phyloP scores from a whole-genome alignment of 2,888 invertebrate species.

The Aromia moschata region DNA sequence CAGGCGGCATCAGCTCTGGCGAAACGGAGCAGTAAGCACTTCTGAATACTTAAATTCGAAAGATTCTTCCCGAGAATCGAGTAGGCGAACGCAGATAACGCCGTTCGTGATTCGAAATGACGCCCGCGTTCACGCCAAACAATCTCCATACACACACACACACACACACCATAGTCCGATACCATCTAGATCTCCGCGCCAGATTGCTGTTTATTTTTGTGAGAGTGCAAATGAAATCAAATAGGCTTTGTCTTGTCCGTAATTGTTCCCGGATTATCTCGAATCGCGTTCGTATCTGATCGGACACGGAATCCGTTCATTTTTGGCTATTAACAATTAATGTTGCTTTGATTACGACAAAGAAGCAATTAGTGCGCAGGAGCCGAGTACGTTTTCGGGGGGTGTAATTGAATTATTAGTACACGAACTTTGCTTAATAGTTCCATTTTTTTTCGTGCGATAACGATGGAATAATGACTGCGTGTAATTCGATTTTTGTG shows the following conservation, averaged over 20 bases:
- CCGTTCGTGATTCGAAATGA: constrained; percentile 44
- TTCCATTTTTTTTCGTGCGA: constrained; percentile 19
- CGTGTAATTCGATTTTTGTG: constrained; percentile 14
- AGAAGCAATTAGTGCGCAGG: constrained; percentile 35
- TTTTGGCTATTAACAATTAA: constrained; percentile 42
- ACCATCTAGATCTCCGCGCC: constrained; percentile 42
- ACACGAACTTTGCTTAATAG: constrained; percentile 36
- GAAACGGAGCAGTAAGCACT: neutral
- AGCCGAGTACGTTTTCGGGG: constrained; percentile 31
- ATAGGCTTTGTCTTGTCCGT: constrained; percentile 45
- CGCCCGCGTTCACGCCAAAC: constrained; percentile 47
- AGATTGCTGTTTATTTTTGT: constrained; percentile 44
- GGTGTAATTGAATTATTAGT: constrained; percentile 37
- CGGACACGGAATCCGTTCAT: constrained; percentile 50
- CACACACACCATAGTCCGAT: too few relatives aligned
- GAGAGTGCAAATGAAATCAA: constrained; percentile 50
- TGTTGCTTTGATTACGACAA: constrained; percentile 36
- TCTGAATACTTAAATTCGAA: constrained; percentile 32
- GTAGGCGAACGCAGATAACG: constrained; percentile 38
- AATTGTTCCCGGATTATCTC: constrained; percentile 39
- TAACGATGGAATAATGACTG: constrained; percentile 39
- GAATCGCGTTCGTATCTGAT: constrained; percentile 44
- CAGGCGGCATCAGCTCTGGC: neutral
- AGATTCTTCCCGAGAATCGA: constrained; percentile 32
- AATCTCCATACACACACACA: constrained; percentile 45